phyloP scores from a whole-genome alignment of 1,140 invertebrate genomes.

The Magallana gigas region DNA sequence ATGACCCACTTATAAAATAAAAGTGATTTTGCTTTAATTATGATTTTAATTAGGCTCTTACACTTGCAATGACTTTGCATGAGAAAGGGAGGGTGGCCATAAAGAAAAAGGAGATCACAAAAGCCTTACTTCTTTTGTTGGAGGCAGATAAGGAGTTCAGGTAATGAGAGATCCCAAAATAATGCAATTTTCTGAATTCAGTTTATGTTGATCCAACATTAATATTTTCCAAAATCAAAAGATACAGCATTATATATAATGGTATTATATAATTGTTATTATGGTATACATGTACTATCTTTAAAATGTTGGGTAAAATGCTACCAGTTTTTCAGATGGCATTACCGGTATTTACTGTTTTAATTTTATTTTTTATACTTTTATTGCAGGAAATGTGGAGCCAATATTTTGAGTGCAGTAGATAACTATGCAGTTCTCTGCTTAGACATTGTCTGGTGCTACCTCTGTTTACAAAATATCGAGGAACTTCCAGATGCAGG shows the following conservation, averaged over 20 bases:
- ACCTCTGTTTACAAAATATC: constrained; percentile 86
- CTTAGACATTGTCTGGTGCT: constrained; percentile 92
- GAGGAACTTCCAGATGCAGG: constrained; percentile 86
- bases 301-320: too few relatives aligned
- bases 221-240: too few relatives aligned
- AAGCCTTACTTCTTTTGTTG: constrained; percentile 86
- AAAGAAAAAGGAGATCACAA: constrained; percentile 84
- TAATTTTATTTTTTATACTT: constrained; percentile 8
- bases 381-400: constrained; percentile 83
- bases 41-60: constrained; percentile 80
- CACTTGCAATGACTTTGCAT: constrained; percentile 87
- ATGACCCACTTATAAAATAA: too few relatives aligned
- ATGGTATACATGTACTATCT: too few relatives aligned
- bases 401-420: constrained; percentile 85
- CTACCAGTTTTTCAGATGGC: too few relatives aligned
- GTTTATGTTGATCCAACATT: too few relatives aligned
- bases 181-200: too few relatives aligned
- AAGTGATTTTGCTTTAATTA: too few relatives aligned
- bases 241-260: too few relatives aligned
- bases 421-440: constrained; percentile 90
- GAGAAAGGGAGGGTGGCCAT: constrained; percentile 87
- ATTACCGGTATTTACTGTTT: too few relatives aligned
- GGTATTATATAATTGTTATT: too few relatives aligned
- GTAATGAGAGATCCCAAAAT: constrained; percentile 75
- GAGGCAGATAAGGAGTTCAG: constrained; percentile 88